Evolutionary conservation across 37 sponge, comb jelly and placozoan genomes (phyloP), one percentile per base, ranked within the genome.

Genomic region (Crambe crambe): DNA sequence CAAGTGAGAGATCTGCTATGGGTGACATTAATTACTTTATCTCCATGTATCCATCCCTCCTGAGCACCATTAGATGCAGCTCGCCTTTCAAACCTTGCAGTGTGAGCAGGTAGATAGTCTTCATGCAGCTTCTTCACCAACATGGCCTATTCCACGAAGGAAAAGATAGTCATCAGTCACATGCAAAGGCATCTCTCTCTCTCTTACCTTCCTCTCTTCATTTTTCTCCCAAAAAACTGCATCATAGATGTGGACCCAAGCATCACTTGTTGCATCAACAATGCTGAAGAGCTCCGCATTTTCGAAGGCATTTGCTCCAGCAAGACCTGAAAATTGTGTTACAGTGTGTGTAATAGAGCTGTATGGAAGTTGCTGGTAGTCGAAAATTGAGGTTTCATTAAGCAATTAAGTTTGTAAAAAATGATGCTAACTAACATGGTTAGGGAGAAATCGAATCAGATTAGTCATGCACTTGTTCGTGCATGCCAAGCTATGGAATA

Each of bases 41-140:
- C 9, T 54, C 87, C 87, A 42, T 51, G 62, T 37, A 86, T 68
- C 87, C 87, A 86, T 2, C 80, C 80, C 9, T 79, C 80, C 25
- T 22, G 71, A 4, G 59, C 15, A 26, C 57, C 38, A 42, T 86
- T 86, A 23, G 56, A 41, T 22, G 71, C 75, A n/a, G 64, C 58
- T 37, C 39, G 37, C 54, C 36, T 32, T 40, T 80, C 80, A 56
- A 86, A 40, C 37, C 42, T 72, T 12, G 42, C 22, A 6, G 72
- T 39, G 17, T 47, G 70, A 4, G 29, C 39, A 25, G 80, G 80
- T 6, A 80, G 70, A 32, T 68, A 69, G 38, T 68, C 36, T 39
- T 69, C 80, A 56, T 80, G 56, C 1, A 80, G 56, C 22, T 56
- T 36, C 70, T 58, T 68, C 1, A 43, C 15, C 70, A 37, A 56